Percentiles rank a stretch among this genome's conserved stretches.
phyloP scores from a whole-genome alignment of 2,888 invertebrate genomes.

The Craniophora ligustri region DNA sequence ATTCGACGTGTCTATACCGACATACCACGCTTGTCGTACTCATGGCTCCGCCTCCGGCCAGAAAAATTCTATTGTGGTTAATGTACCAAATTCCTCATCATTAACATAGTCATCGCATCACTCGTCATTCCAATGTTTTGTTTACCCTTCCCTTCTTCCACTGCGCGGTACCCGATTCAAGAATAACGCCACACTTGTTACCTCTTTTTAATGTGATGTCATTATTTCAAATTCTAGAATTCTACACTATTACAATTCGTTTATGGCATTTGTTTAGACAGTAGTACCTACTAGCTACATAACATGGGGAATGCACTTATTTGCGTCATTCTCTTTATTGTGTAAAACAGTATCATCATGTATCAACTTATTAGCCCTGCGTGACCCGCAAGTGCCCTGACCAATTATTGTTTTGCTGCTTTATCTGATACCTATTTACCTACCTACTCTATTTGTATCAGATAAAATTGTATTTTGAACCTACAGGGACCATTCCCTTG shows the following conservation, averaged over 20 bases:
- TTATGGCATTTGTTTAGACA: conserved; percentile 66
- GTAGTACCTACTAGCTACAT: conserved; percentile 65
- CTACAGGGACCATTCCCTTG: no score
- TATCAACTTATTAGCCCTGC: background rate
- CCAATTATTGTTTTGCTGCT: background rate
- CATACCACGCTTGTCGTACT: conserved; percentile 71
- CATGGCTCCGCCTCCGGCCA: conserved; percentile 80
- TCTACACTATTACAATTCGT: conserved; percentile 74
- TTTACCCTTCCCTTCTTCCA: conserved; percentile 70
- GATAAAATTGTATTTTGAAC: no score
- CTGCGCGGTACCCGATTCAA: conserved; percentile 63
- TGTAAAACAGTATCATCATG: conserved; percentile 57
- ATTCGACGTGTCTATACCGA: conserved; percentile 66
- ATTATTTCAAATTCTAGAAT: conserved; percentile 72
- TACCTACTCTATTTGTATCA: no score
- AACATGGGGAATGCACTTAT: conserved; percentile 71
- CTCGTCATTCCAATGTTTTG: conserved; percentile 69
- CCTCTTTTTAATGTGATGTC: conserved; percentile 68
- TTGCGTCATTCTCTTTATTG: conserved; percentile 49
- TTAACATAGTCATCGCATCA: conserved; percentile 76
- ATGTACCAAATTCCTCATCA: conserved; percentile 85
- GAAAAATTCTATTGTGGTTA: conserved; percentile 87
- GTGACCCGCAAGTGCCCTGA: background rate
- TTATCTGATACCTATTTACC: no score
- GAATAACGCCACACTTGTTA: conserved; percentile 61